Evolutionary conservation across 2,113 vertebrate genomes (phyloP), one percentile per base, ranked within the genome.

Genomic region (Myotis yumanensis): DNA sequence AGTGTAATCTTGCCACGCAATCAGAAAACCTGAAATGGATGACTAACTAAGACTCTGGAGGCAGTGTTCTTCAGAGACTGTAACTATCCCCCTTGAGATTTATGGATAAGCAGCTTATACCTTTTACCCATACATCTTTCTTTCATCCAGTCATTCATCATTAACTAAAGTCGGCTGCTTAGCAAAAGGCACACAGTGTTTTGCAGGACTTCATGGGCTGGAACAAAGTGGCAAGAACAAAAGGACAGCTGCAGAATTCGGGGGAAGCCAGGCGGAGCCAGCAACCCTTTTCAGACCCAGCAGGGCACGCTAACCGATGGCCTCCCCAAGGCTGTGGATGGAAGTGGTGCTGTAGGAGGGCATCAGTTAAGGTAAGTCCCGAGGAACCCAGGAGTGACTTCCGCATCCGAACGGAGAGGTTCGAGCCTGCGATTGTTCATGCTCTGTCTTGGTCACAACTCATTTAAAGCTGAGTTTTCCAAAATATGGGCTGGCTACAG

Each of bases 41-140:
- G 35, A 75, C 30, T 14, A 11, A 75, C 30, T 14, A 11, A 80
- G 25, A 83, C 6, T 52, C 23, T 32, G 57, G 32, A 40, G 18
- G 32, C 11, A 81, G 46, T 59, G 7, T 51, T 86, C 82, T 80
- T 81, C 66, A 22, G 57, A 93, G 51, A 37, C 30, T 23, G 15
- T 89, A 91, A 92, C 86, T 37, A 80, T 71, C 35, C 59, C n/a
- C 54, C 37, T 80, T 18, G n/a, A 59, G 76, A 72, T 80, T 91
- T 88, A 81, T 23, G 52, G 71, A 66, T 54, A 83, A 87, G 23
- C 46, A 87, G 86, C 32, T 40, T 37, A 3, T 75, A 32, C 37
- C 57, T 81, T 81, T 92, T 77, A 85, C n/a, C 35, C 32, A 46
- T 7, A 76, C 20, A 76, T 80, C 48, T 80, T 86, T 77, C 51